phyloP scores from a whole-genome alignment of 1,140 invertebrate genomes.

The Microplitis demolitor region DNA sequence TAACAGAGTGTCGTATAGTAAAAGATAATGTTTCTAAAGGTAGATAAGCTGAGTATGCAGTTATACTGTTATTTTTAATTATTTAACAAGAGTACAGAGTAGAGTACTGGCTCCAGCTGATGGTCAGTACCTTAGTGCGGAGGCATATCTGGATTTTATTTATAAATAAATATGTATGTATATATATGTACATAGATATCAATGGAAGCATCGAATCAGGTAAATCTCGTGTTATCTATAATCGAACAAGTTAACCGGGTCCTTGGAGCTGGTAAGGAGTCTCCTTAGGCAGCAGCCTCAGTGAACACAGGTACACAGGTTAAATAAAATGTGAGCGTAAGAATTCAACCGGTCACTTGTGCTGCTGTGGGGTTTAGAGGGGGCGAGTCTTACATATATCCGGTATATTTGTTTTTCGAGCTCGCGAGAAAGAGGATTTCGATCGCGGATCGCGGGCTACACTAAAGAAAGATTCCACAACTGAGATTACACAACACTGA shows the following conservation, averaged over 20 bases:
- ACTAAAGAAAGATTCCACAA: conserved; percentile 46
- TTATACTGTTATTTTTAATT: no score
- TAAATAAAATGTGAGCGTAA: no score
- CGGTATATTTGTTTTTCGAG: conserved; percentile 6
- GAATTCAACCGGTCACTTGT: not conserved
- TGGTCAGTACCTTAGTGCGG: conserved; percentile 22
- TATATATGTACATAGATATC: no score
- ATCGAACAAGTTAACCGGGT: conserved; percentile 51
- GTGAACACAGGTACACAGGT: no score
- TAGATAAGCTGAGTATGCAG: no score
- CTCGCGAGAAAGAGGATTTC: not conserved
- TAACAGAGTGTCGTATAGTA: no score
- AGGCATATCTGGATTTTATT: conserved; percentile 32
- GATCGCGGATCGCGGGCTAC: not conserved
- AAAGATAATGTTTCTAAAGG: no score
- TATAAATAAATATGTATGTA: not conserved
- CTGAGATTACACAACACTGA: conserved; percentile 52
- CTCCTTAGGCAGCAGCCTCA: not conserved
- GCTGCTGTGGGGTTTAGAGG: not conserved
- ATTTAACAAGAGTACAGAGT: no score
- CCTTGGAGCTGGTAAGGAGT: not conserved
- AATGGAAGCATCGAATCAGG: conserved; percentile 53
- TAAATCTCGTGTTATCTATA: conserved; percentile 57
- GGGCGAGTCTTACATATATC: conserved; percentile 1
- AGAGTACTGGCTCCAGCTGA: not conserved